Conservation (phyloP, 2,888 invertebrate genomes). For the Erannis defoliaria region DNA sequence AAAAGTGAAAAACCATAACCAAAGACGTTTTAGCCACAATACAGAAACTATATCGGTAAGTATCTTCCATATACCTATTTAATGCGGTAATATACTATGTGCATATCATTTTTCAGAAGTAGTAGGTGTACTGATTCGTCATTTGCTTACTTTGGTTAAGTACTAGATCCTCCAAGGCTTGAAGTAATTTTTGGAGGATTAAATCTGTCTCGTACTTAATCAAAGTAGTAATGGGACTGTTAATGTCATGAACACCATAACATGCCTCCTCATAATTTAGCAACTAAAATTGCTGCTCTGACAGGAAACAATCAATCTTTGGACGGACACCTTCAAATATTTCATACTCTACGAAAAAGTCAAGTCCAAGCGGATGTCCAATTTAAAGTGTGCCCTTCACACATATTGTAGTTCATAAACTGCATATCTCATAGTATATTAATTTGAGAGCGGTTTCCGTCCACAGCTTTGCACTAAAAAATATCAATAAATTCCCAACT, state of each 20-base stretch:
- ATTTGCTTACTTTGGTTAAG: no score
- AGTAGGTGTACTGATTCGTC: no score
- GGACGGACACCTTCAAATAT: conserved; percentile 11
- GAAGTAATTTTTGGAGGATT: no score
- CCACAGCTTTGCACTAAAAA: conserved; percentile 12
- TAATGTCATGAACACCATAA: conserved; percentile 6
- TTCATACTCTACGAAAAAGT: conserved; percentile 9
- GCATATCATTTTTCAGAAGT: no score
- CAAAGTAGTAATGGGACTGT: background rate
- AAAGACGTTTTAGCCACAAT: no score
- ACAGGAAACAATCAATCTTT: conserved; percentile 26
- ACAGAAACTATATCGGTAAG: no score
- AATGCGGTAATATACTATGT: no score
- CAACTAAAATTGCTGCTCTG: background rate
- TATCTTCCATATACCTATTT: no score
- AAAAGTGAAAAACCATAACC: no score
- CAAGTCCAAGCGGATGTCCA: conserved; percentile 20
- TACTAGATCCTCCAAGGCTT: no score
- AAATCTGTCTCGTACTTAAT: no score
- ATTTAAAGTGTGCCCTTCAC: conserved; percentile 18
- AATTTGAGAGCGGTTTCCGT: conserved; percentile 18
- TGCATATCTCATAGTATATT: conserved; percentile 13
- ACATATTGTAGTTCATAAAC: conserved; percentile 14
- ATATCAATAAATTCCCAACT: conserved; percentile 7
- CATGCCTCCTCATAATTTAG: background rate